Conservation (phyloP, 2,797 vertebrate species). For the Schizopygopsis malacanthus region DNA sequence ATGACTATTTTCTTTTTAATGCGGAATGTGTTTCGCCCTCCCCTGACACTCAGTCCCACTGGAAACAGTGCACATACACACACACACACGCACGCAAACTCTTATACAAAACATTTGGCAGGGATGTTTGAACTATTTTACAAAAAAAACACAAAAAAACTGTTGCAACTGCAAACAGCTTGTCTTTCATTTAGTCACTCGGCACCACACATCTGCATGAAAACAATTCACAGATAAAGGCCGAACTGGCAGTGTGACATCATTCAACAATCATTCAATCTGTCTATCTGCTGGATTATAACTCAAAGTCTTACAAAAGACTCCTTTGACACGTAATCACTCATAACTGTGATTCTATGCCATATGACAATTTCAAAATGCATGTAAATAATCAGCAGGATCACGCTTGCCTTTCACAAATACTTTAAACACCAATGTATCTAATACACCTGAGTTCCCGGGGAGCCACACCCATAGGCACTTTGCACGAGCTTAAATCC, state of each 20-base stretch:
- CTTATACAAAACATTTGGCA: background rate
- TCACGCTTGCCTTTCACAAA: slow-evolving; percentile 24
- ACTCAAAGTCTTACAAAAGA: background rate
- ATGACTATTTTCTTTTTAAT: slow-evolving; percentile 51
- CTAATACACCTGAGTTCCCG: background rate
- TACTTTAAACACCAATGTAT: slow-evolving; percentile 28
- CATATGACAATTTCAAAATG: slow-evolving; percentile 33
- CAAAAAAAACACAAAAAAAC: slow-evolving; percentile 47
- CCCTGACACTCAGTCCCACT: background rate
- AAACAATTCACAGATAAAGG: slow-evolving; percentile 21
- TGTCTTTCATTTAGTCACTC: slow-evolving; percentile 44
- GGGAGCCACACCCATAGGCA: slow-evolving; percentile 39
- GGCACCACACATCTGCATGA: slow-evolving; percentile 25
- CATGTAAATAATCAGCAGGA: slow-evolving; percentile 25
- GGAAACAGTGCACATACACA: slow-evolving; percentile 3
- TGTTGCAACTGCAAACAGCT: slow-evolving; percentile 57
- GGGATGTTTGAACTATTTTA: slow-evolving; percentile 49
- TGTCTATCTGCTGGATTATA: slow-evolving; percentile 30
- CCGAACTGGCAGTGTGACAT: slow-evolving; percentile 22
- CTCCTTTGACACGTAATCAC: background rate
- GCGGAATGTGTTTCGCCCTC: slow-evolving; percentile 30
- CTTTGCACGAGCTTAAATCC: slow-evolving; percentile 45
- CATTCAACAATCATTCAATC: slow-evolving; percentile 39
- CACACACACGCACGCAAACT: background rate
- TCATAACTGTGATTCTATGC: slow-evolving; percentile 22